Conservation (phyloP, 2,113 vertebrate species). For the Nannospalax galili region DNA sequence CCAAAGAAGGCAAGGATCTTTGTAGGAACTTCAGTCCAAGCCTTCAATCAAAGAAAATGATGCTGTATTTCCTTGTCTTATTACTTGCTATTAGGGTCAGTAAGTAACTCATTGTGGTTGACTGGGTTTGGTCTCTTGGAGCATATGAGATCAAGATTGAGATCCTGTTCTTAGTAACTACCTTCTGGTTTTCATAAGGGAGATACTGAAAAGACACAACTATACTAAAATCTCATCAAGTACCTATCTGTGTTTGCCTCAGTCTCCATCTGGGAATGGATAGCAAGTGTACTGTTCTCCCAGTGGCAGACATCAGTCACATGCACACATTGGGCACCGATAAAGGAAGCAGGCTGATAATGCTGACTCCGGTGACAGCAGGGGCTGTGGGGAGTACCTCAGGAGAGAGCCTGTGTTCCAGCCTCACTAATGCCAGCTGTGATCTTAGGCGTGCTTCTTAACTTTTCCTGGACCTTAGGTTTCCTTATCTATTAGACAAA, state of each 20-base stretch:
- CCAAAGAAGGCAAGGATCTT: background rate
- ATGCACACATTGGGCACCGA: too few relatives aligned
- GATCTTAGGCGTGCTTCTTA: background rate
- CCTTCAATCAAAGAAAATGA: background rate
- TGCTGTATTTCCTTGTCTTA: background rate
- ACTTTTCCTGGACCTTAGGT: background rate
- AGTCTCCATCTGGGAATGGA: background rate
- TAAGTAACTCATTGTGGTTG: background rate
- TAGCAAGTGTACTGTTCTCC: background rate
- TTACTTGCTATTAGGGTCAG: background rate
- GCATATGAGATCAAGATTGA: background rate
- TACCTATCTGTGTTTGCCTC: background rate
- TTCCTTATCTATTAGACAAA: background rate
- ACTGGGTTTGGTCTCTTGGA: background rate
- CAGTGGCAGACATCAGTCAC: background rate
- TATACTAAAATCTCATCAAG: background rate
- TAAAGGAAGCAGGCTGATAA: background rate
- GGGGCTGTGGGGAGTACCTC: background rate
- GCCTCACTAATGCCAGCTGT: background rate
- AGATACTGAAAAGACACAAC: background rate
- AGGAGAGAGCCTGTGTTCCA: background rate
- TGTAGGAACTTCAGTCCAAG: background rate
- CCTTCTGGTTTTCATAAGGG: slow-evolving; percentile 6
- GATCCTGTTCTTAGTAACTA: background rate
- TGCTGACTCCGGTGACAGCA: background rate